Evolutionary conservation across 1,140 invertebrate genomes (phyloP).

Genomic region (Brachionus manjavacas): DNA sequence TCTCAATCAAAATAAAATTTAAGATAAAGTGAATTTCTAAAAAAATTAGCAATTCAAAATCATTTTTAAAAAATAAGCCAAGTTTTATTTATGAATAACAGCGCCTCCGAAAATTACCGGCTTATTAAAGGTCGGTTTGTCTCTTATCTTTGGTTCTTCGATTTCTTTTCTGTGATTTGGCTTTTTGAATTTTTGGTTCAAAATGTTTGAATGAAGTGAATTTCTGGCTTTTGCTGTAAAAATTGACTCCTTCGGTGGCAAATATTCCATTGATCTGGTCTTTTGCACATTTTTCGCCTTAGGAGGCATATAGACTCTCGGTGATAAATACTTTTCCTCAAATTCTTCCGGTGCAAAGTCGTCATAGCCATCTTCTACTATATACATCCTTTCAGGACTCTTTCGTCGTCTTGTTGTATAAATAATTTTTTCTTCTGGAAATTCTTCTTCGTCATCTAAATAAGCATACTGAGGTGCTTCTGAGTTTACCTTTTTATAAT

Average conservation of each 20-base stretch:
- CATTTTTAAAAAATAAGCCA: background rate
- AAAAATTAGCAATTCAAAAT: background rate
- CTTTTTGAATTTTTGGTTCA: background rate
- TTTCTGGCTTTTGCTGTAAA: background rate
- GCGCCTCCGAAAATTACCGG: constrained; percentile 32
- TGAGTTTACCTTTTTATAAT: background rate
- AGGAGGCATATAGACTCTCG: background rate
- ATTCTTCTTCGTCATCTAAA: background rate
- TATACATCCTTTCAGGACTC: background rate
- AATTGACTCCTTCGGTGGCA: background rate
- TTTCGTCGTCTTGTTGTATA: background rate
- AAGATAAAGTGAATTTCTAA: background rate
- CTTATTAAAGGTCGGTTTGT: constrained; percentile 8
- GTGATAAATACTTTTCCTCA: background rate
- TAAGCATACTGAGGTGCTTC: background rate
- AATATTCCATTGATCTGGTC: background rate
- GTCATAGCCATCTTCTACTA: background rate
- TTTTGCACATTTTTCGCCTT: background rate
- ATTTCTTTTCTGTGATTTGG: constrained; percentile 37
- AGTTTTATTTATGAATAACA: constrained; percentile 22
- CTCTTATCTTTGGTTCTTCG: background rate
- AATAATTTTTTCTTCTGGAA: background rate
- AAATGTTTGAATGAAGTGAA: background rate
- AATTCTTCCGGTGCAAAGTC: background rate
- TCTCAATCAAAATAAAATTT: background rate